Percentiles rank a stretch among this genome's conserved stretches.
Evolutionary conservation across 1,140 invertebrate species (phyloP).

Genomic region (Antheraea mylitta): DNA sequence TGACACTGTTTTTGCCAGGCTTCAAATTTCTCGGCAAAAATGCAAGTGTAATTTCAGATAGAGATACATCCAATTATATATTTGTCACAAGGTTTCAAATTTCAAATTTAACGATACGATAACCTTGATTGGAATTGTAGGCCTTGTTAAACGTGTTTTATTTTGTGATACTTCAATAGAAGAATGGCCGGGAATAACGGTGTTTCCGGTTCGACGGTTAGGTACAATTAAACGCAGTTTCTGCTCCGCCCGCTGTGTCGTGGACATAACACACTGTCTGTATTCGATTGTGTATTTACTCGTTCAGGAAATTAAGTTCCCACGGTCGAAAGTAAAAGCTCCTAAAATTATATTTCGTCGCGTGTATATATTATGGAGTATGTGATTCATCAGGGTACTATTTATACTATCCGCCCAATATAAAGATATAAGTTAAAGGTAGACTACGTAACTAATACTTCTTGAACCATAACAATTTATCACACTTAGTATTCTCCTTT

Average conservation of each 20-base stretch:
- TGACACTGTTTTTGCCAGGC: no score
- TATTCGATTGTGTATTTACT: neutral
- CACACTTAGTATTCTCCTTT: no score
- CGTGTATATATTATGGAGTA: no score
- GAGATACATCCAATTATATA: no score
- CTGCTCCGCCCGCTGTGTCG: slow-evolving; percentile 41
- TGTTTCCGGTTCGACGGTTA: slow-evolving; percentile 27
- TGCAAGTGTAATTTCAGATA: no score
- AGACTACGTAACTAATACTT: no score
- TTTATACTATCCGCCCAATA: no score
- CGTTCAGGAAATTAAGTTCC: neutral
- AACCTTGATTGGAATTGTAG: slow-evolving; percentile 13
- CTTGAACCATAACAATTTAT: no score
- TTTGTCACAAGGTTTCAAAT: neutral
- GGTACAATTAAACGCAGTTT: slow-evolving; percentile 45
- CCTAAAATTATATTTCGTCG: no score
- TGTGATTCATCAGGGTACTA: no score
- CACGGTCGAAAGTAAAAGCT: neutral
- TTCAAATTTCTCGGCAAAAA: no score
- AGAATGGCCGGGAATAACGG: slow-evolving; percentile 29
- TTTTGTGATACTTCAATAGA: slow-evolving; percentile 20
- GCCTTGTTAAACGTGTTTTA: slow-evolving; percentile 10
- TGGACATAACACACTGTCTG: neutral
- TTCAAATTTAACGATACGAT: neutral
- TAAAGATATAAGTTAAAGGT: no score